Percentiles rank a stretch among this genome's conserved stretches.
Evolutionary conservation across 2,888 invertebrate genomes (phyloP).

Genomic region (Thymelicus sylvestris): DNA sequence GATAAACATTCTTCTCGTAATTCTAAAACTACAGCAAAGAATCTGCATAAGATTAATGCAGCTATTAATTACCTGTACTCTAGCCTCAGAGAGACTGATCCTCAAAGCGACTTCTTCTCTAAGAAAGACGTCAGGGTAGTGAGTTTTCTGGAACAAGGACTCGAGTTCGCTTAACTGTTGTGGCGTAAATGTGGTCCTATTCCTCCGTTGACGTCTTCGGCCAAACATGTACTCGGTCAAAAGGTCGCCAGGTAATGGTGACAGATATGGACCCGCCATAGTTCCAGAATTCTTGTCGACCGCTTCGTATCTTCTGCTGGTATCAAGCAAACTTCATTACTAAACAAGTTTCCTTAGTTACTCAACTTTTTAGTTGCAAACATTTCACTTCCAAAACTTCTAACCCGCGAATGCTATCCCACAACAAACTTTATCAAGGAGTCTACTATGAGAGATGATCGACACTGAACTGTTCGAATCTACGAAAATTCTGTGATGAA

Average conservation of each 20-base stretch:
- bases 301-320: background rate
- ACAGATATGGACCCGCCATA: conserved; percentile 95
- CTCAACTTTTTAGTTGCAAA: conserved; percentile 10
- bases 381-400: conserved; percentile 40
- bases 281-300: background rate
- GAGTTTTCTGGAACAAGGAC: conserved; percentile 96
- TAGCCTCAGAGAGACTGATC: conserved; percentile 95
- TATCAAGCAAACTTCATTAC: background rate
- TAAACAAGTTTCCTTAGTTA: background rate
- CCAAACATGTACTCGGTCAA: conserved; percentile 97
- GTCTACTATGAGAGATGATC: conserved; percentile 57
- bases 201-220: conserved; percentile 93
- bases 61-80: conserved; percentile 89
- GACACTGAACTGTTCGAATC: conserved; percentile 69
- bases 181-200: conserved; percentile 97
- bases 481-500: conserved; percentile 69
- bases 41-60: too few species aligned
- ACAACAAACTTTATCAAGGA: conserved; percentile 40
- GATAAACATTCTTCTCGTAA: too few species aligned
- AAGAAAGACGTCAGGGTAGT: conserved; percentile 95
- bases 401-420: conserved; percentile 47
- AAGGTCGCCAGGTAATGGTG: conserved; percentile 94
- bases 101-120: conserved; percentile 96
- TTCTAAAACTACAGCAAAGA: too few species aligned
- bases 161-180: conserved; percentile 96